A percentile compares a stretch with the other conserved stretches of the same genome.
These are phyloP conservation scores for Prosopocoilus inquinatus DNA, from an alignment of 2,888 invertebrate genomes.

Conservation along the genomic window DNA sequence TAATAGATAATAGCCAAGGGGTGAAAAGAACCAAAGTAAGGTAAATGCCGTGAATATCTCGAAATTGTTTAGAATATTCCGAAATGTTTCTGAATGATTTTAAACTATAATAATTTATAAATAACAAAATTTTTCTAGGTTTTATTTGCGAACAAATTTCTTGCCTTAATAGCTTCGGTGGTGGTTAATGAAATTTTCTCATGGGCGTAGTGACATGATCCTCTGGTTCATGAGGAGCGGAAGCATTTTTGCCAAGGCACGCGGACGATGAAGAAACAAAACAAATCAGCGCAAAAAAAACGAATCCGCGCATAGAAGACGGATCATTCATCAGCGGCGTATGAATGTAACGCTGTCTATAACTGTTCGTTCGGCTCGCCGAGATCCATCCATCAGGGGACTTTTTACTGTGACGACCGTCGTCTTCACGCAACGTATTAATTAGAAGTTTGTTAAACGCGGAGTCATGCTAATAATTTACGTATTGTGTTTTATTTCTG, in stretches of 20 bases:
- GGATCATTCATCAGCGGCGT: conserved; percentile 8
- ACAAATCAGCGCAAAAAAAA: conserved; percentile 1
- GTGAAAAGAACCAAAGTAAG: too few species aligned
- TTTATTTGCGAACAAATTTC: too few species aligned
- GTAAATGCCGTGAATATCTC: too few species aligned
- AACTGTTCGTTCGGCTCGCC: conserved; percentile 5
- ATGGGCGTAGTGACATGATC: background rate
- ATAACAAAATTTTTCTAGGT: too few species aligned
- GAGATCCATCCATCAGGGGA: conserved; percentile 3
- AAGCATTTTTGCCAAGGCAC: background rate
- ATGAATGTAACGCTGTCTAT: conserved; percentile 9
- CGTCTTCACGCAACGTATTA: conserved; percentile 38
- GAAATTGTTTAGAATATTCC: too few species aligned
- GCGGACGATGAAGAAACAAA: background rate
- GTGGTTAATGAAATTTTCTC: background rate
- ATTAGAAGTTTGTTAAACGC: conserved; percentile 40
- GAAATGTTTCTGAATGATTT: too few species aligned
- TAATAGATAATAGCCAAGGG: too few species aligned
- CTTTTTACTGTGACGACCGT: conserved; percentile 18
- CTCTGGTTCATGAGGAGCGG: background rate
- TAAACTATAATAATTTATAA: too few species aligned
- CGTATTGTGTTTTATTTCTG: conserved; percentile 35
- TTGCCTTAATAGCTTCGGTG: too few species aligned
- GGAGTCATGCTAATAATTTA: conserved; percentile 40
- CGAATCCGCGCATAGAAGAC: background rate